Conservation (phyloP, 2,113 vertebrate species). For the Corythaeola cristata region DNA sequence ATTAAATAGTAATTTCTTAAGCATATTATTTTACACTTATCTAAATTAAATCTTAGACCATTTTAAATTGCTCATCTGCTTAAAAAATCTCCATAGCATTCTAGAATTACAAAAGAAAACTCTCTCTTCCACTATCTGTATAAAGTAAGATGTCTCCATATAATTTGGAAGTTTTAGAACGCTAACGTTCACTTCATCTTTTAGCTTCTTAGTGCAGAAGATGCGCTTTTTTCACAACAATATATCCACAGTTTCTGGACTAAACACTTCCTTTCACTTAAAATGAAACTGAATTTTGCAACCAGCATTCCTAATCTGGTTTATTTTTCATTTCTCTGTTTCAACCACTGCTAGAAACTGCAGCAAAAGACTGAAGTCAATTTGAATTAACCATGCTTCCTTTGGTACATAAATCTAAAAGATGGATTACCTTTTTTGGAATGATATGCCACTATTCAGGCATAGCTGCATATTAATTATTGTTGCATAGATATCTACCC, state of each 20-base stretch:
- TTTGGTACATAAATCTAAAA: background rate
- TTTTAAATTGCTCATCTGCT: slow-evolving; percentile 28
- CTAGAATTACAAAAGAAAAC: background rate
- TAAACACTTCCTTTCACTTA: background rate
- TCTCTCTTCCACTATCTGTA: background rate
- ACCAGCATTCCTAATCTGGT: background rate
- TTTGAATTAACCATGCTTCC: background rate
- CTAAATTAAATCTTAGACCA: slow-evolving; percentile 69
- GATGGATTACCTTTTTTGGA: background rate
- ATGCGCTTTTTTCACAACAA: background rate
- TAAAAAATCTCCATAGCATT: slow-evolving; percentile 7
- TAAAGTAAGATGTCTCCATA: background rate
- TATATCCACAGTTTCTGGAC: background rate
- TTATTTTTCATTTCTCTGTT: background rate
- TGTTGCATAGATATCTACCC: background rate
- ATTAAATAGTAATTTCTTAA: slow-evolving; percentile 1
- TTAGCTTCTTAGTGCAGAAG: background rate
- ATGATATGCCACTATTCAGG: background rate
- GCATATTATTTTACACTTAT: slow-evolving; percentile 61
- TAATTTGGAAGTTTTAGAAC: background rate
- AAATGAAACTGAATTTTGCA: background rate
- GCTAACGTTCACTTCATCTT: background rate
- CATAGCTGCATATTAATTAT: background rate
- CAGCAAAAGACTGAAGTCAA: background rate
- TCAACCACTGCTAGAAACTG: background rate